Conservation (phyloP, 2,797 vertebrate genomes). For the Picus viridis region DNA sequence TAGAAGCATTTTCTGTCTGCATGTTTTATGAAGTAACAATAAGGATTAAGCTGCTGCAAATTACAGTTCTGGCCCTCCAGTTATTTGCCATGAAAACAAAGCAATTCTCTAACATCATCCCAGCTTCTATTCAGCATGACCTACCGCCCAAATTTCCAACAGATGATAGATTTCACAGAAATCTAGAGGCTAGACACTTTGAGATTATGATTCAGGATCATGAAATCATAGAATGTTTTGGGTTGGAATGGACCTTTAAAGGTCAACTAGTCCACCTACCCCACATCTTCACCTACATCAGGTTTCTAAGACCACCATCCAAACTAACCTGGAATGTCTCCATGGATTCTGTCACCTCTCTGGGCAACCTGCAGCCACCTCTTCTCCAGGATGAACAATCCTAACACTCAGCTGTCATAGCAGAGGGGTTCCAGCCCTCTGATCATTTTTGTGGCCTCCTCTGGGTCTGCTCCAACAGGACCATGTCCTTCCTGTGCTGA, state of each 20-base stretch:
- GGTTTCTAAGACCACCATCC: neutral
- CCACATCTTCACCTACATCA: neutral
- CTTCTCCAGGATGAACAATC: no score
- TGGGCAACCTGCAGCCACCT: neutral
- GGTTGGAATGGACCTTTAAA: neutral
- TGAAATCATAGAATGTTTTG: neutral
- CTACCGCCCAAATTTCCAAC: neutral
- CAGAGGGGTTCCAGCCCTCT: no score
- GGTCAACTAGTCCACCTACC: neutral
- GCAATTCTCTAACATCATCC: neutral
- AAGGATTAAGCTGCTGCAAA: neutral
- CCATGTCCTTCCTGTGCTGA: no score
- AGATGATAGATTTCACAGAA: neutral
- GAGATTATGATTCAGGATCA: neutral
- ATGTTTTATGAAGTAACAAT: fast-evolving
- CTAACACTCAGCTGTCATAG: no score
- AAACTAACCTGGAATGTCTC: neutral
- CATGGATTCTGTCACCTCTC: neutral
- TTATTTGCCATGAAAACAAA: neutral
- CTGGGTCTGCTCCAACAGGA: no score
- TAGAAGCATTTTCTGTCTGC: neutral
- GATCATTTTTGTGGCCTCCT: no score
- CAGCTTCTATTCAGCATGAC: fast-evolving
- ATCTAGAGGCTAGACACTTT: neutral
- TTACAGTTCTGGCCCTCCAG: neutral